A percentile compares a stretch with the other conserved stretches of the same genome.
Evolutionary conservation across 2,113 vertebrate species (phyloP).

Genomic region (Mungos mungo): DNA sequence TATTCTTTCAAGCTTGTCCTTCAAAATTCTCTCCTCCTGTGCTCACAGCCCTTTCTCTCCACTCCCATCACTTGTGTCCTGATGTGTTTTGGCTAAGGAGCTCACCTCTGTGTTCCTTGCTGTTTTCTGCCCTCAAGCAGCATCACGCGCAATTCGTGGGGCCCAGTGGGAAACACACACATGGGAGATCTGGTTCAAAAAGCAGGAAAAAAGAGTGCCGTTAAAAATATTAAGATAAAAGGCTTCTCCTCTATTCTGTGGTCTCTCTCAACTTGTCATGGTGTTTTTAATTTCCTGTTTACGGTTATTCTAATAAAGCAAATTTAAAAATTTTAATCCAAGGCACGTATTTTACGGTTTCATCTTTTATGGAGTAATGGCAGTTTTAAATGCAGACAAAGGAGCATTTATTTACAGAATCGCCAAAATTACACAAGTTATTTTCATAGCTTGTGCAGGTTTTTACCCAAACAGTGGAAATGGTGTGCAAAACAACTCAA

Average conservation of each 20-base stretch:
- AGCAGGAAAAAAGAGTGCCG: neutral
- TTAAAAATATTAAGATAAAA: neutral
- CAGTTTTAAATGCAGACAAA: conserved; percentile 23
- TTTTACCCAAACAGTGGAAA: neutral
- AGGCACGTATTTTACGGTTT: neutral
- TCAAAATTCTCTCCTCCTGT: neutral
- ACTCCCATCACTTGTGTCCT: neutral
- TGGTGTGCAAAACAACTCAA: neutral
- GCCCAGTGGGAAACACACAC: neutral
- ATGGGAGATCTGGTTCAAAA: neutral
- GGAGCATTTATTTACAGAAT: conserved; percentile 24
- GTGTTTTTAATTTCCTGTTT: neutral
- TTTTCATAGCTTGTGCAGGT: neutral
- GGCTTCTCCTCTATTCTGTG: neutral
- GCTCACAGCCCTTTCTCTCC: neutral
- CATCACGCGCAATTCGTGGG: neutral
- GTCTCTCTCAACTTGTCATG: neutral
- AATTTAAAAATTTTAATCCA: conserved; percentile 37
- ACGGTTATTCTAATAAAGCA: conserved; percentile 16
- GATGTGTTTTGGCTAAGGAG: neutral
- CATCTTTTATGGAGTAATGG: neutral
- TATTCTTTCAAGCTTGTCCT: neutral
- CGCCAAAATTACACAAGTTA: neutral
- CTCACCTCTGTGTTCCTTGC: neutral
- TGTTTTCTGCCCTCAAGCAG: neutral